phyloP scores from a whole-genome alignment of 2,113 vertebrate species.

The Cavia aperea region DNA sequence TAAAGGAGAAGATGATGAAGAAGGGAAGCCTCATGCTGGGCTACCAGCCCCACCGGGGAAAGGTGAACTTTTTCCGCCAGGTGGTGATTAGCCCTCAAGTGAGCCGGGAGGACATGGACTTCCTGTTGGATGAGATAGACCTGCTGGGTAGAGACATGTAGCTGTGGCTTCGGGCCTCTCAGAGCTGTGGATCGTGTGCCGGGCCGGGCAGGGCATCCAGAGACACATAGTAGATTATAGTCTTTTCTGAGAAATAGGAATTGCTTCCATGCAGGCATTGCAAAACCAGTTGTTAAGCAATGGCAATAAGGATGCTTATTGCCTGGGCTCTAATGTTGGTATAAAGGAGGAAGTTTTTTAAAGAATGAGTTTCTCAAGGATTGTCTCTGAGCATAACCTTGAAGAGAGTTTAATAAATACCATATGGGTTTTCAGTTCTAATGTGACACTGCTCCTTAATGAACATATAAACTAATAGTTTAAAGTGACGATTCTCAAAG shows the following conservation, averaged over 20 bases:
- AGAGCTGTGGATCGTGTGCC: neutral
- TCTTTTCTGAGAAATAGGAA: constrained; percentile 28
- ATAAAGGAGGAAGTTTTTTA: neutral
- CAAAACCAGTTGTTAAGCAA: neutral
- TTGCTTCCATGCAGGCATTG: neutral
- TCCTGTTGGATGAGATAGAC: constrained; percentile 85
- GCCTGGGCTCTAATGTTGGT: neutral
- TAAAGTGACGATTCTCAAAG: neutral
- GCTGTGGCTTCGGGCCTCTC: constrained; percentile 62
- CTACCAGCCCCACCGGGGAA: constrained; percentile 82
- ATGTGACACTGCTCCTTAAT: neutral
- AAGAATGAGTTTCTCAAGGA: neutral
- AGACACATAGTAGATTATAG: neutral
- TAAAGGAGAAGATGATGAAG: constrained; percentile 89
- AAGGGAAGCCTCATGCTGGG: constrained; percentile 85
- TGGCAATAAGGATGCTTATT: neutral
- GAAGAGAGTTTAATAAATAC: neutral
- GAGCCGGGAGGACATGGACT: constrained; percentile 83
- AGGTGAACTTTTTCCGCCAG: constrained; percentile 87
- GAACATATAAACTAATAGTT: neutral
- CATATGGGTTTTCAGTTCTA: neutral
- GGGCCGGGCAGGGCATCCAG: neutral
- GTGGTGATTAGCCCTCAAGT: constrained; percentile 84
- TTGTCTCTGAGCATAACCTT: neutral
- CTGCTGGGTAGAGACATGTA: constrained; percentile 82